Percentiles rank a stretch among this genome's conserved stretches.
phyloP scores from a whole-genome alignment of 2,888 invertebrate genomes.

The Cheilosia pagana region DNA sequence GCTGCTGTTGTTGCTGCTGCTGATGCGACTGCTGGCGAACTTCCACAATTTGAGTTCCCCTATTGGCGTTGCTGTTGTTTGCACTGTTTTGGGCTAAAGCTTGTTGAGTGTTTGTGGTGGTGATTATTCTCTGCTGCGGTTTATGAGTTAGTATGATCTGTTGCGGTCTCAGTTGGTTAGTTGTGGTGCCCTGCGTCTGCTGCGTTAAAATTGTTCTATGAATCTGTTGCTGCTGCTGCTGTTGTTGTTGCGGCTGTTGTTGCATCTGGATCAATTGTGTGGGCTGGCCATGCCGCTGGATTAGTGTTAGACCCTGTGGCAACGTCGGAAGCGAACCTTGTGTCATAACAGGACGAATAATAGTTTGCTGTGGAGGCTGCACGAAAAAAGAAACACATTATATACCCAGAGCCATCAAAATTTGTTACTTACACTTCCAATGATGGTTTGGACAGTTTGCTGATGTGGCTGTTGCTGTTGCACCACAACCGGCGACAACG shows the following conservation, averaged over 20 bases:
- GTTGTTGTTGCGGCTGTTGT: constrained; percentile 77
- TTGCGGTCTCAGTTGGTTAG: constrained; percentile 81
- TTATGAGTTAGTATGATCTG: constrained; percentile 82
- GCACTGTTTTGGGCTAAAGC: constrained; percentile 66
- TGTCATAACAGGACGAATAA: constrained; percentile 82
- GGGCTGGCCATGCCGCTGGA: constrained; percentile 83
- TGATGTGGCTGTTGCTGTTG: constrained; percentile 79
- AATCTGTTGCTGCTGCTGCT: constrained; percentile 77
- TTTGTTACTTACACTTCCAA: constrained; percentile 79
- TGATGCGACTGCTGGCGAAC: constrained; percentile 79
- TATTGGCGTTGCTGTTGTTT: constrained; percentile 60
- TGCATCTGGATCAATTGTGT: constrained; percentile 83
- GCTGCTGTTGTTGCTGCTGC: constrained; percentile 81
- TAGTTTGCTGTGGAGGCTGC: constrained; percentile 82
- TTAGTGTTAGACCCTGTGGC: constrained; percentile 83
- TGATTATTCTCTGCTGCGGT: constrained; percentile 81
- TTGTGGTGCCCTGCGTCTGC: constrained; percentile 78
- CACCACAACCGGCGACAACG: constrained; percentile 78
- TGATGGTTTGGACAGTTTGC: constrained; percentile 79
- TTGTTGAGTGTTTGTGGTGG: constrained; percentile 70
- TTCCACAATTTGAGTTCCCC: constrained; percentile 80
- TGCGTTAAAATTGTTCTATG: constrained; percentile 83
- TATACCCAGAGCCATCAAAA: neutral
- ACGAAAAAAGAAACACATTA: constrained; percentile 23
- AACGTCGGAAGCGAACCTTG: constrained; percentile 81